phyloP scores from a whole-genome alignment of 2,113 vertebrate genomes.

The Psettodes erumei region DNA sequence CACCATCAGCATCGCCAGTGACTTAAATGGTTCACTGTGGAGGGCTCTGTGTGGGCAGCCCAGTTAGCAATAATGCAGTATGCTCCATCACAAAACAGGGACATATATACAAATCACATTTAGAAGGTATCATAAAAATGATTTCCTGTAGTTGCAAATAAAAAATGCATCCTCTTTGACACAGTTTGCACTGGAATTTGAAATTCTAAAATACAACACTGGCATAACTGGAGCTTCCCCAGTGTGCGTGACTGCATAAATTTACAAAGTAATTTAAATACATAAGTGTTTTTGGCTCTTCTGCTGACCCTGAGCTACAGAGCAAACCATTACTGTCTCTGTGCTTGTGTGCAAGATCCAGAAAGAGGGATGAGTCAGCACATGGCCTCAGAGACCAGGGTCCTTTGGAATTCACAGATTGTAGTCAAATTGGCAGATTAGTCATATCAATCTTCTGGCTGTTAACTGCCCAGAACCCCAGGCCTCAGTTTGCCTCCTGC shows the following conservation, averaged over 20 bases:
- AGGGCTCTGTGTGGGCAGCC: slow-evolving; percentile 28
- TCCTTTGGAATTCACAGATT: slow-evolving; percentile 62
- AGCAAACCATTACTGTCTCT: slow-evolving; percentile 35
- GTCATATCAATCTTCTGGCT: slow-evolving; percentile 64
- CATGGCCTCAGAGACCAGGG: slow-evolving; percentile 14
- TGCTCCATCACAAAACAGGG: slow-evolving; percentile 18
- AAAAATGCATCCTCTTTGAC: slow-evolving; percentile 34
- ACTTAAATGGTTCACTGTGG: slow-evolving; percentile 39
- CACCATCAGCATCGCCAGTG: slow-evolving; percentile 45
- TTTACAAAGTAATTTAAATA: slow-evolving; percentile 30
- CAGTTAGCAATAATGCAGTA: slow-evolving; percentile 29
- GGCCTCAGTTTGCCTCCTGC: slow-evolving; percentile 34
- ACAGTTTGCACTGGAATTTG: slow-evolving; percentile 15
- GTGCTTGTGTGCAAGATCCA: slow-evolving; percentile 29
- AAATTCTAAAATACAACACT: slow-evolving; percentile 7
- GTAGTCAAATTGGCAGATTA: slow-evolving; percentile 60
- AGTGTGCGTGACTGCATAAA: slow-evolving; percentile 28
- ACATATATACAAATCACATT: slow-evolving; percentile 39
- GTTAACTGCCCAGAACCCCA: slow-evolving; percentile 45
- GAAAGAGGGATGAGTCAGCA: slow-evolving; percentile 43
- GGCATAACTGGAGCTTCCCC: not conserved
- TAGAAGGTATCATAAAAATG: slow-evolving; percentile 15
- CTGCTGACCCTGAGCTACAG: slow-evolving; percentile 22
- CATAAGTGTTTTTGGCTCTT: slow-evolving; percentile 35
- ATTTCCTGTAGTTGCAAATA: slow-evolving; percentile 23